Evolutionary conservation across 2,113 vertebrate species (phyloP), one percentile per base, ranked within the genome.

Genomic region (Alligator mississippiensis): DNA sequence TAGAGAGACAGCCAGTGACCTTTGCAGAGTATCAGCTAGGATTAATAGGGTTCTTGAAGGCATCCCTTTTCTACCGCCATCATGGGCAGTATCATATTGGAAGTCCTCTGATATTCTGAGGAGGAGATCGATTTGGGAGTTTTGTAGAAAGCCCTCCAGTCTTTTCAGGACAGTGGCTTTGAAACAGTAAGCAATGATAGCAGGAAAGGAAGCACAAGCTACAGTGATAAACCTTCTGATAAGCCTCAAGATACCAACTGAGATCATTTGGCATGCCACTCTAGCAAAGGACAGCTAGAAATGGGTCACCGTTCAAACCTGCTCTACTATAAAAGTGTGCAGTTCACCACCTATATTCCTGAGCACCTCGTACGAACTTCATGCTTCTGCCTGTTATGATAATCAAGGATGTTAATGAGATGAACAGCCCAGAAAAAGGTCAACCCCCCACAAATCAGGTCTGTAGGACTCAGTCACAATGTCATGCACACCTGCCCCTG

Each of bases 221-320:
- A 77, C 3, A 2, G 88, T 80, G 72, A 81, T 82, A 94, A 95
- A 58, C 86, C 86, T 55, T 58, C 59, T 93, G 88, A 83, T 83
- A 89, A 81, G 63, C 82, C 80, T 89, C 59, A 38, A 34, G n/a
- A 82, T 11, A 87, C 63, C 68, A 87, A 63, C 13, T 16, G 76
- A 92, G 54, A 78, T 15, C 0, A 0, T 15, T 92, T 57, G 25
- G 57, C 85, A 84, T 63, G 75, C n/a, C 30, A 6, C 4, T 62
- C 28, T 21, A 78, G 81, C 57, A 59, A 72, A 78, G 74, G 27
- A 80, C 19, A 62, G 62, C 28, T 61, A 78, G 28, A 92, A 92
- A 91, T 24, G 13, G 88, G 62, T 66, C 14, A 24, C 84, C n/a
- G 34, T 34, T 30, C 66, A 70, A 30, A 70, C 17, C n/a, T 70